A percentile compares a stretch with the other conserved stretches of the same genome.
These are phyloP conservation scores for Ctenodactylus gundi DNA, from an alignment of 2,113 vertebrate species.

Conservation along the genomic window DNA sequence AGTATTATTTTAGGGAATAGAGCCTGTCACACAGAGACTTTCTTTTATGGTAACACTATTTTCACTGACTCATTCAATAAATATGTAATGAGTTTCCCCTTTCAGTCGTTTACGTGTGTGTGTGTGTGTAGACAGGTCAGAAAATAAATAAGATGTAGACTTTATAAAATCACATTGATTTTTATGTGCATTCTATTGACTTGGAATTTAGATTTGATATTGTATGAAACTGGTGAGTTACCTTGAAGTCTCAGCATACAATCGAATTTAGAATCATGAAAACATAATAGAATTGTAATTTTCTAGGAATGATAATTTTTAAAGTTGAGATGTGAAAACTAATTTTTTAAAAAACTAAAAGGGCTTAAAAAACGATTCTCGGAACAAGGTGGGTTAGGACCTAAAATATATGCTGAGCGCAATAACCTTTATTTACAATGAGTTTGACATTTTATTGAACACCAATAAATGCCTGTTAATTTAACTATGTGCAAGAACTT, in stretches of 20 bases:
- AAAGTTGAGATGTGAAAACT: neutral
- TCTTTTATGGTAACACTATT: neutral
- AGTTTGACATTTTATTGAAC: neutral
- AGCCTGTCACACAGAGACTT: neutral
- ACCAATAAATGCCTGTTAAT: neutral
- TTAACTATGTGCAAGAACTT: slow-evolving; percentile 3
- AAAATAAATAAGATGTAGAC: neutral
- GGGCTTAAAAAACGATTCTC: slow-evolving; percentile 5
- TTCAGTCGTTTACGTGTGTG: neutral
- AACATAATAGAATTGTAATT: neutral
- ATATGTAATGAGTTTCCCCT: neutral
- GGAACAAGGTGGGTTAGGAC: neutral
- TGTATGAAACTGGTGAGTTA: neutral
- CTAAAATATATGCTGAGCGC: neutral
- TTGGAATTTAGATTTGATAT: slow-evolving; percentile 25
- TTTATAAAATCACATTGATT: neutral
- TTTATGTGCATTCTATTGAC: neutral
- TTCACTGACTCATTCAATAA: neutral
- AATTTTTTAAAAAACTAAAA: neutral
- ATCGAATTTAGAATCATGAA: neutral
- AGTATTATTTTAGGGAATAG: slow-evolving; percentile 11
- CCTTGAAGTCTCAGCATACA: neutral
- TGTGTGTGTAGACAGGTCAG: neutral
- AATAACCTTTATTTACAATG: neutral
- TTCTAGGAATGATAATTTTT: neutral